Conservation (phyloP, 1,140 invertebrate species). For the Sinonovacula constricta region DNA sequence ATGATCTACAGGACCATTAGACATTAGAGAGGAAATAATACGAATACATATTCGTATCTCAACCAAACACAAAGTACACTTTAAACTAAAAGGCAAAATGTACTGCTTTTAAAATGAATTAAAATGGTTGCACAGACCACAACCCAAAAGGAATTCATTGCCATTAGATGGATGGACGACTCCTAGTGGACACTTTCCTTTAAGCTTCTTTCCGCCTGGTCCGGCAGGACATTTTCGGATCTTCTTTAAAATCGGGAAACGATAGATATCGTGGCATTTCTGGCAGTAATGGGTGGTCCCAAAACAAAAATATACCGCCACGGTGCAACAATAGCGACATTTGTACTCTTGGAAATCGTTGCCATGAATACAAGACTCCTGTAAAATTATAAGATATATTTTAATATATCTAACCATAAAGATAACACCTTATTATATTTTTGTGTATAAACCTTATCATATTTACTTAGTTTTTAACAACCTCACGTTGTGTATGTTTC, state of each 20-base stretch:
- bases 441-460: too few species aligned
- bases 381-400: not conserved
- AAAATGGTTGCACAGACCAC: conserved; percentile 40
- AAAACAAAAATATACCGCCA: conserved; percentile 51
- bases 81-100: not conserved
- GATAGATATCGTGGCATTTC: conserved; percentile 35
- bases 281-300: conserved; percentile 58
- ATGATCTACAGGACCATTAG: too few species aligned
- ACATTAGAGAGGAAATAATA: too few species aligned
- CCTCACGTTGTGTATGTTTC: too few species aligned
- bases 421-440: too few species aligned
- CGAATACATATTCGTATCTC: too few species aligned
- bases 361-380: conserved; percentile 48
- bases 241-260: not conserved
- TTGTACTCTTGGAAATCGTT: conserved; percentile 54
- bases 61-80: too few species aligned
- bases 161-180: conserved; percentile 46
- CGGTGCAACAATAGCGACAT: conserved; percentile 57
- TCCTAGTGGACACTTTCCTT: conserved; percentile 41
- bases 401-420: too few species aligned
- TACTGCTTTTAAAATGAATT: not conserved
- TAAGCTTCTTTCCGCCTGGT: conserved; percentile 45
- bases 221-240: conserved; percentile 52
- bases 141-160: conserved; percentile 43
- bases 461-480: too few species aligned